Conservation (phyloP, 2,113 vertebrate species). For the Hippocampus zosterae region DNA sequence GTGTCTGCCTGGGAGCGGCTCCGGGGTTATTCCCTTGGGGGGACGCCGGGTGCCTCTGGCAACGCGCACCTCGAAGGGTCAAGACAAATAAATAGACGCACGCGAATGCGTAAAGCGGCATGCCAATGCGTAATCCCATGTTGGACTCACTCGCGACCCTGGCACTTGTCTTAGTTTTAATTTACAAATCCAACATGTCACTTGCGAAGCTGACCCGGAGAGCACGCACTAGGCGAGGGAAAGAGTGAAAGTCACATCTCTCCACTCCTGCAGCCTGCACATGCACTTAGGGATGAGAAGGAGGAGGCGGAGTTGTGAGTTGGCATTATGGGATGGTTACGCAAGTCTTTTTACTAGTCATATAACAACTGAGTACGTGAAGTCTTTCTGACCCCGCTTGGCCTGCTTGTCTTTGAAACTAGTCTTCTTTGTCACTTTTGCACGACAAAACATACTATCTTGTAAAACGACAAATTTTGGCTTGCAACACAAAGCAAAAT, state of each 20-base stretch:
- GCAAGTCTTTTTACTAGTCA: conserved; percentile 53
- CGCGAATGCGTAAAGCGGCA: conserved; percentile 65
- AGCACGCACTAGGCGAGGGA: conserved; percentile 31
- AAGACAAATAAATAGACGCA: conserved; percentile 74
- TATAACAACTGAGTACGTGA: conserved; percentile 46
- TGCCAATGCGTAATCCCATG: conserved; percentile 62
- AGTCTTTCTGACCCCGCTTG: conserved; percentile 11
- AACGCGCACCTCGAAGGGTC: conserved; percentile 62
- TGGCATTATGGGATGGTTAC: conserved; percentile 51
- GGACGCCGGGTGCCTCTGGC: conserved; percentile 64
- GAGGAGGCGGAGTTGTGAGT: conserved; percentile 68
- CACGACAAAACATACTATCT: background rate
- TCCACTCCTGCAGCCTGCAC: conserved; percentile 48
- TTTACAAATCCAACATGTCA: conserved; percentile 41
- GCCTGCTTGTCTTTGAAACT: conserved; percentile 13
- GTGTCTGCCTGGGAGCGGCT: conserved; percentile 77
- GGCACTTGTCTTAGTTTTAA: conserved; percentile 17
- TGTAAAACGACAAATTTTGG: background rate
- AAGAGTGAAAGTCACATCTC: conserved; percentile 52
- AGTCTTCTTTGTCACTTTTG: background rate
- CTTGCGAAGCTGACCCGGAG: conserved; percentile 15
- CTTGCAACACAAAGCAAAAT: too few species aligned
- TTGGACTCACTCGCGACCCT: conserved; percentile 17
- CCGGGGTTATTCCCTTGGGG: conserved; percentile 42
- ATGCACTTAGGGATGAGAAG: conserved; percentile 49